Evolutionary conservation across 2,888 invertebrate species (phyloP), one percentile per base, ranked within the genome.

Genomic region (Platycheirus albimanus): DNA sequence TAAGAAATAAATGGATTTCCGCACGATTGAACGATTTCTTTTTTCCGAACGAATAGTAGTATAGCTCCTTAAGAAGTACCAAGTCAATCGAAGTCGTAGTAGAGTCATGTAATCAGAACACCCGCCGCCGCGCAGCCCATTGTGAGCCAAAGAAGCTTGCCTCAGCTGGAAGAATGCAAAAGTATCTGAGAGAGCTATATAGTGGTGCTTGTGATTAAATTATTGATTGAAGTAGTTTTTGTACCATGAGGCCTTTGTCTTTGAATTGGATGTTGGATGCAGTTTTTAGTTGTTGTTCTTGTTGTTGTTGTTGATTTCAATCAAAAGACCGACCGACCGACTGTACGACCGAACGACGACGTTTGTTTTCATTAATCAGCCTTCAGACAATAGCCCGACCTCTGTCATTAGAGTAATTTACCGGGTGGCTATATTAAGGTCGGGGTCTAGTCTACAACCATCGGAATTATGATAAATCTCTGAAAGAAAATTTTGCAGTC

Each of bases 1-100:
- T 81, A 71, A 67, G 61, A 54, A 81, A 81, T 77, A 70, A 77
- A 81, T 81, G 71, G 47, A 77, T 77, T 81, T 81, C 81, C 81
- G 77, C 77, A 76, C 77, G 81, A 81, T 77, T 81, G 71, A 81
- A 71, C 77, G 71, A 77, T 81, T 81, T 81, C 77, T 81, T 81
- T 80, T 77, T 81, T n/a, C 5, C 15, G 4, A 6, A 13, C 20
- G 47, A 38, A 20, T 38, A 43, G 3, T 43, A n/a, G n/a, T n/a
- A 58, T 30, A 61, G 67, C 41, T 63, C 51, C 36, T 49, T 15
- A 75, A 69, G 63, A 80, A 63, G 63, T 63, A 64, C 58, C 49
- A 24, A 38, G 20, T 41, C 24, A 28, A 20, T 33, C 11, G 19
- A 13, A 6, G 24, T 17, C 8, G 11, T 43, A n/a, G 28, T 28